phyloP scores from a whole-genome alignment of 2,888 invertebrate species.

The Elegia similella region DNA sequence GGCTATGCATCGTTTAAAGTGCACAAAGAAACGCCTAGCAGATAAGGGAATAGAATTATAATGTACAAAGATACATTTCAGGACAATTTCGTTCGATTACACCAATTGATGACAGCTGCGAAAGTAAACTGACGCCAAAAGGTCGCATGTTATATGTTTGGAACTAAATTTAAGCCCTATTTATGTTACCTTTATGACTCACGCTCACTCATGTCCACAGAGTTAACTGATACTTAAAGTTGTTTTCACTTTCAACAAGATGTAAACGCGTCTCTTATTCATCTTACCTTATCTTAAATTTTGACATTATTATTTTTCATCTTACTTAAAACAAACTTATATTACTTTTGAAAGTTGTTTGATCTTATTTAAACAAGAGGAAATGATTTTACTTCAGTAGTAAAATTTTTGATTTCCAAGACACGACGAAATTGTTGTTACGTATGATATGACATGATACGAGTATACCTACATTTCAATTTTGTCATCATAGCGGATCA shows the following conservation, averaged over 20 bases:
- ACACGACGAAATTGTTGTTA: too few relatives aligned
- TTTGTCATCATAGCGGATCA: too few relatives aligned
- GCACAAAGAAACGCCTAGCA: conserved; percentile 33
- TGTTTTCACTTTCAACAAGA: not conserved
- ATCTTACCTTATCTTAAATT: too few relatives aligned
- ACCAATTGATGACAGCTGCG: conserved; percentile 52
- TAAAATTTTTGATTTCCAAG: too few relatives aligned
- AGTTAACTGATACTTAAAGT: not conserved
- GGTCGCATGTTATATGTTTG: conserved; percentile 21
- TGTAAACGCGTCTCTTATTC: not conserved
- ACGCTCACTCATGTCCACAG: not conserved
- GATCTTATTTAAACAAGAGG: too few relatives aligned
- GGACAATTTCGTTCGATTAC: conserved; percentile 57
- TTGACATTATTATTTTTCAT: too few relatives aligned
- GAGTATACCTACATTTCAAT: too few relatives aligned
- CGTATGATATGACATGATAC: too few relatives aligned
- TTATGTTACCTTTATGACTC: not conserved
- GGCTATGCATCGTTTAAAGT: conserved; percentile 39
- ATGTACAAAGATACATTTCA: conserved; percentile 36
- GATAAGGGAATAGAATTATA: conserved; percentile 34
- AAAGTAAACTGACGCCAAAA: conserved; percentile 30
- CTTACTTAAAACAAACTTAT: too few relatives aligned
- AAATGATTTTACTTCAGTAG: too few relatives aligned
- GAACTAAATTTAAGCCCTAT: conserved; percentile 12
- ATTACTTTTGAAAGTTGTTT: too few relatives aligned